These are phyloP conservation scores for Girardinus metallicus DNA, from an alignment of 2,797 vertebrate species.

Conservation along the genomic window DNA sequence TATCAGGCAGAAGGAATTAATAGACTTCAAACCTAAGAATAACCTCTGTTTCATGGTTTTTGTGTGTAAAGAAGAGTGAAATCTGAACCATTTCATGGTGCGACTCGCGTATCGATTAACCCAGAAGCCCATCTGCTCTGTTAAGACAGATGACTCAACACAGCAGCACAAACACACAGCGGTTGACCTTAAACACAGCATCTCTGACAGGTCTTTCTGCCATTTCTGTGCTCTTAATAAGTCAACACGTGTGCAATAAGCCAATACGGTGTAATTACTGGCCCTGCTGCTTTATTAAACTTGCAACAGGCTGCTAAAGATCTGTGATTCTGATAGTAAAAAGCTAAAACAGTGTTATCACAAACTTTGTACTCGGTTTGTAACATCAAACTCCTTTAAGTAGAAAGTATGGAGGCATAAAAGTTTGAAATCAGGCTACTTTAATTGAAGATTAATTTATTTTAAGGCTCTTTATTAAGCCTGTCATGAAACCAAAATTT, in stretches of 20 bases:
- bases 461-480: too few relatives aligned
- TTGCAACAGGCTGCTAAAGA: not conserved
- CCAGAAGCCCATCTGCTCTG: slow-evolving; percentile 6
- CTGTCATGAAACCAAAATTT: not conserved
- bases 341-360: not conserved
- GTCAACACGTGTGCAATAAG: not conserved
- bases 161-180: slow-evolving; percentile 5
- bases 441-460: too few relatives aligned
- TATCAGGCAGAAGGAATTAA: slow-evolving; percentile 3
- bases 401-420: not conserved
- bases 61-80: slow-evolving; percentile 6
- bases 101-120: slow-evolving; percentile 13
- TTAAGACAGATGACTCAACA: slow-evolving; percentile 16
- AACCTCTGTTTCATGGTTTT: not conserved
- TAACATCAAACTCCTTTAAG: not conserved
- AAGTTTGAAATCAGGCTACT: too few relatives aligned
- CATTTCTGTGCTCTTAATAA: slow-evolving; percentile 12
- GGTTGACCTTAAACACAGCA: slow-evolving; percentile 16
- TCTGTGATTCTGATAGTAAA: not conserved
- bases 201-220: slow-evolving; percentile 12
- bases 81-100: slow-evolving; percentile 6
- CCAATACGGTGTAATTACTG: not conserved
- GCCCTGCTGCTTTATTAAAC: not conserved
- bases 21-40: not conserved
- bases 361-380: not conserved